These are phyloP conservation scores for Amniataba percoides DNA, from an alignment of 2,797 vertebrate genomes.

Conservation along the genomic window DNA sequence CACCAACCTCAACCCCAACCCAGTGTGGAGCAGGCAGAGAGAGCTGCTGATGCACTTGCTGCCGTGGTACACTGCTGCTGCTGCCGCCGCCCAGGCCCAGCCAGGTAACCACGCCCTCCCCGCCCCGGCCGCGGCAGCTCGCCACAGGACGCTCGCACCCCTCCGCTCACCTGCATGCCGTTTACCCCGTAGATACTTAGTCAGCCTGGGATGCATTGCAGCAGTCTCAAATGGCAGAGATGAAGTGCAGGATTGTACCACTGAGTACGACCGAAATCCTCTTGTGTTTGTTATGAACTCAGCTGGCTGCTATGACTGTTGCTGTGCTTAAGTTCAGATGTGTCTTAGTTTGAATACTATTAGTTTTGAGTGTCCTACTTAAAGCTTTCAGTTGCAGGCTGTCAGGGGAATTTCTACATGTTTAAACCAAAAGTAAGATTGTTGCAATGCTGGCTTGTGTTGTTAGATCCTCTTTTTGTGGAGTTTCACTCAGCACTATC, in stretches of 20 bases:
- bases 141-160: slow-evolving; percentile 28
- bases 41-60: slow-evolving; percentile 89
- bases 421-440: not conserved
- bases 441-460: not conserved
- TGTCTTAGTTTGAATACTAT: not conserved
- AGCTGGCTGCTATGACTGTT: not conserved
- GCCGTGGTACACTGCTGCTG: slow-evolving; percentile 87
- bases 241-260: not conserved
- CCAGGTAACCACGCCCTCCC: slow-evolving; percentile 81
- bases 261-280: not conserved
- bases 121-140: slow-evolving; percentile 42
- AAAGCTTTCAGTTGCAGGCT: not conserved
- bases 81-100: slow-evolving; percentile 82
- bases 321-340: not conserved
- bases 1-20: slow-evolving; percentile 82
- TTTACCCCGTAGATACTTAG: slow-evolving; percentile 1
- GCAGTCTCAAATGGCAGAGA: not conserved
- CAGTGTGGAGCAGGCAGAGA: slow-evolving; percentile 88
- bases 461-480: not conserved
- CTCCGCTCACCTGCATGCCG: slow-evolving; percentile 29
- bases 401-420: not conserved
- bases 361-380: no score
- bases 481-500: not conserved
- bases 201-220: slow-evolving; percentile 18
- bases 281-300: not conserved